A percentile compares a stretch with the other conserved stretches of the same genome.
Evolutionary conservation across 2,797 vertebrate genomes (phyloP).

Genomic region (Pantherophis alleghaniensis): DNA sequence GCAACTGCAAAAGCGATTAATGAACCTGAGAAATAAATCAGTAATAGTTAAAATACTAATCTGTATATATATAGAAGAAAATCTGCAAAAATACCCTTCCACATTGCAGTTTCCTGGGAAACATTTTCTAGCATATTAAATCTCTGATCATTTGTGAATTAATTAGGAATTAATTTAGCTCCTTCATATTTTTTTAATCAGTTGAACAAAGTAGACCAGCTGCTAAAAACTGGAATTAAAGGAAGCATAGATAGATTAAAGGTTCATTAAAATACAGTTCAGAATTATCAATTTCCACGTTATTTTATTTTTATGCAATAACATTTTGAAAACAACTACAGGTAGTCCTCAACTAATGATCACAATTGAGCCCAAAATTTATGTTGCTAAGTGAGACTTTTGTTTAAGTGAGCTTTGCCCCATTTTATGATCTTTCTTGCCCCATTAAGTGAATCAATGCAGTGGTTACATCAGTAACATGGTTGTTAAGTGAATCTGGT

Average conservation of each 20-base stretch:
- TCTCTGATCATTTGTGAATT: conserved; percentile 50
- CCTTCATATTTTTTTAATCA: conserved; percentile 40
- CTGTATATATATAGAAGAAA: conserved; percentile 51
- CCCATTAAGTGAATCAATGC: too few relatives aligned
- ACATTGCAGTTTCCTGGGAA: conserved; percentile 48
- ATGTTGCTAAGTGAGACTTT: neutral
- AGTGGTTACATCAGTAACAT: too few relatives aligned
- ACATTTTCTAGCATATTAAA: conserved; percentile 59
- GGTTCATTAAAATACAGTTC: neutral
- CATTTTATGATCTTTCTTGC: too few relatives aligned
- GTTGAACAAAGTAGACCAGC: conserved; percentile 26
- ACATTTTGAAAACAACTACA: neutral
- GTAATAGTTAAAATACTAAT: conserved; percentile 49
- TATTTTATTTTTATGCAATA: neutral
- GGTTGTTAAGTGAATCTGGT: too few relatives aligned
- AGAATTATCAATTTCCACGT: neutral
- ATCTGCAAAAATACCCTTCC: conserved; percentile 16
- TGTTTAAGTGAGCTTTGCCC: neutral
- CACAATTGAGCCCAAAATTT: neutral
- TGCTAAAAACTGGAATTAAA: conserved; percentile 43
- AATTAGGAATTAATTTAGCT: conserved; percentile 56
- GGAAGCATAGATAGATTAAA: neutral
- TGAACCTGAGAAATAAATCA: conserved; percentile 63
- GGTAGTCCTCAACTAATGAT: neutral
- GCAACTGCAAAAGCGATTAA: conserved; percentile 68